These are phyloP conservation scores for Macropis europaea DNA, from an alignment of 2,888 invertebrate species.

Conservation along the genomic window DNA sequence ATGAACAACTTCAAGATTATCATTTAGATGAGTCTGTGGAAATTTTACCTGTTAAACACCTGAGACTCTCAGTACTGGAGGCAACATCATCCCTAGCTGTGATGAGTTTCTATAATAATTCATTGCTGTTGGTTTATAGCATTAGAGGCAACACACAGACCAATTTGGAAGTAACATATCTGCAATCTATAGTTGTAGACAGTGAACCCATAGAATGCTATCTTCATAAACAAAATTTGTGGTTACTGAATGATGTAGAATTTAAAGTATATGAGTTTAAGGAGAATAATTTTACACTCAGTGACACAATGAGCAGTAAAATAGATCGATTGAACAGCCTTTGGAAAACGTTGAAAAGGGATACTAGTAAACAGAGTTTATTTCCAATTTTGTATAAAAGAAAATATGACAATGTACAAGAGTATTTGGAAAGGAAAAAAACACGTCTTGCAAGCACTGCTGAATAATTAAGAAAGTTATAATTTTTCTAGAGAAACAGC, in stretches of 20 bases:
- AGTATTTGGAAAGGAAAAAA: slow-evolving; percentile 89
- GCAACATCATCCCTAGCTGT: slow-evolving; percentile 80
- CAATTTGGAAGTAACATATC: slow-evolving; percentile 60
- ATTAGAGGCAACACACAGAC: slow-evolving; percentile 70
- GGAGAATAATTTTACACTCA: slow-evolving; percentile 68
- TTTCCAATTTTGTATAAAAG: slow-evolving; percentile 85
- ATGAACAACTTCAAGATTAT: slow-evolving; percentile 66
- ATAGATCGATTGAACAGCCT: slow-evolving; percentile 62
- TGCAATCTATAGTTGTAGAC: slow-evolving; percentile 79
- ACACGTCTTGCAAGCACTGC: slow-evolving; percentile 79
- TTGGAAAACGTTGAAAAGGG: slow-evolving; percentile 66
- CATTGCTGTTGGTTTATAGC: slow-evolving; percentile 80
- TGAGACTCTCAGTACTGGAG: slow-evolving; percentile 71
- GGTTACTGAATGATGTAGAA: slow-evolving; percentile 78
- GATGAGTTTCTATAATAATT: slow-evolving; percentile 81
- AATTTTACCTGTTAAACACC: slow-evolving; percentile 79
- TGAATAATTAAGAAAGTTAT: slow-evolving; percentile 27
- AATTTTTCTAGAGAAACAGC: background rate
- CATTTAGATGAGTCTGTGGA: slow-evolving; percentile 69
- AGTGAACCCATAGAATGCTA: slow-evolving; percentile 80
- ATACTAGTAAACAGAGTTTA: slow-evolving; percentile 61
- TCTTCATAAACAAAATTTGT: slow-evolving; percentile 71
- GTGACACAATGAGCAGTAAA: slow-evolving; percentile 63
- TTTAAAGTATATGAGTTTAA: slow-evolving; percentile 77
- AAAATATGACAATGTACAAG: slow-evolving; percentile 90